Conservation (phyloP, 2,113 vertebrate genomes). For the Cervus canadensis region DNA sequence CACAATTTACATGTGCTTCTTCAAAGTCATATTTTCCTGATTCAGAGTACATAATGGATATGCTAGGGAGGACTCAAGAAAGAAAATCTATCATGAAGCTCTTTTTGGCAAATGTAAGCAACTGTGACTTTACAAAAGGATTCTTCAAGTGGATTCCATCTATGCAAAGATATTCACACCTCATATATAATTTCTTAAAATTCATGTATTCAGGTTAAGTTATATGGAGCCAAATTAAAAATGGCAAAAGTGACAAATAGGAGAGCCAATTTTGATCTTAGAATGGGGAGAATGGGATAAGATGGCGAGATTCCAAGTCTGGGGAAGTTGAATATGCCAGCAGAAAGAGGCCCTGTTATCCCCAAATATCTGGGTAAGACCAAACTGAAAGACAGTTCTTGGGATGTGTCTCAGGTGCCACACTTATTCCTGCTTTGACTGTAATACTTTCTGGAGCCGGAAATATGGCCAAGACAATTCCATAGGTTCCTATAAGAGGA, state of each 20-base stretch:
- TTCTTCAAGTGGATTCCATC: constrained; percentile 36
- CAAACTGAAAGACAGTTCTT: neutral
- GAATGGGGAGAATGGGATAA: neutral
- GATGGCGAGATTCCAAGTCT: neutral
- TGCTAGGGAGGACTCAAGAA: neutral
- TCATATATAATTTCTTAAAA: constrained; percentile 54
- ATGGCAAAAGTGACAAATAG: neutral
- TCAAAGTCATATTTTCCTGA: constrained; percentile 6
- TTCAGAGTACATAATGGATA: neutral
- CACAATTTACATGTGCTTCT: neutral
- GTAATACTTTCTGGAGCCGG: neutral
- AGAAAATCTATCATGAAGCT: constrained; percentile 24
- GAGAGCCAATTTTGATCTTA: neutral
- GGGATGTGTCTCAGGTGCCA: neutral
- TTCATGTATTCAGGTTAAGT: constrained; percentile 29
- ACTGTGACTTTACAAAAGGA: constrained; percentile 38
- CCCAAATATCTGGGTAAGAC: neutral
- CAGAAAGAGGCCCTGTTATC: neutral
- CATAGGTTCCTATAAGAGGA: neutral
- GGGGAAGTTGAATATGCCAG: neutral
- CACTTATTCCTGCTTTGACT: neutral
- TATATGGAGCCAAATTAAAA: constrained; percentile 28
- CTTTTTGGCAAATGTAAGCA: constrained; percentile 48
- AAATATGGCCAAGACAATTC: neutral
- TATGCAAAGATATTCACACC: constrained; percentile 42